Percentiles rank a stretch among this genome's conserved stretches.
These are phyloP conservation scores for Caenorhabditis sulstoni DNA, from an alignment of 2,888 invertebrate genomes.

Conservation along the genomic window DNA sequence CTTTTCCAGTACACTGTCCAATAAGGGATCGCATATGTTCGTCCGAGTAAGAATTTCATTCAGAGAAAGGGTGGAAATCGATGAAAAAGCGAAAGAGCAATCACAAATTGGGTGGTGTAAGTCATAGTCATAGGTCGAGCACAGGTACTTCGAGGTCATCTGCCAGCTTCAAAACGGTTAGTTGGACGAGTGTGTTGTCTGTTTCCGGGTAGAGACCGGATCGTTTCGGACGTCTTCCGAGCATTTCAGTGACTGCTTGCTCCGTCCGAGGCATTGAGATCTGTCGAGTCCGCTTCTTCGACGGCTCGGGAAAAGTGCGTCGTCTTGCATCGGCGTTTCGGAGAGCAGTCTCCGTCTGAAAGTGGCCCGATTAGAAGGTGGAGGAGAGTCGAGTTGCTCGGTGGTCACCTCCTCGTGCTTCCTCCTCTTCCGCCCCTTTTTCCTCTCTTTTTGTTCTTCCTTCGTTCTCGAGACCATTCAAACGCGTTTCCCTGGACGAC, in stretches of 20 bases:
- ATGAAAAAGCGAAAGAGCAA: constrained; percentile 4
- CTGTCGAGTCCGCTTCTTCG: not conserved
- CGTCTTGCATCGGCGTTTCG: not conserved
- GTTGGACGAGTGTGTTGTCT: constrained; percentile 20
- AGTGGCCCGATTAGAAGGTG: not conserved
- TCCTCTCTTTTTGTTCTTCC: not conserved
- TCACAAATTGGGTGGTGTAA: not conserved
- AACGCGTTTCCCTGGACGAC: constrained; percentile 32
- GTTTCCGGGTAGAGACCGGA: constrained; percentile 32
- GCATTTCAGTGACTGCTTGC: constrained; percentile 10
- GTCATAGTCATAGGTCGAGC: constrained; percentile 4
- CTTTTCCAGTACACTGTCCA: not conserved
- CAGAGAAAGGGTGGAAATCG: not conserved
- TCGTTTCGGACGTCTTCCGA: not conserved
- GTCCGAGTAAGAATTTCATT: not conserved
- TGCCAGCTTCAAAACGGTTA: constrained; percentile 10
- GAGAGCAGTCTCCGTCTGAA: not conserved
- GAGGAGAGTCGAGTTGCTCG: not conserved
- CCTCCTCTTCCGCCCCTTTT: not conserved
- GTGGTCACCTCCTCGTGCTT: not conserved
- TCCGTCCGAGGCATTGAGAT: constrained; percentile 17
- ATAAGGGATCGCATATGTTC: not conserved
- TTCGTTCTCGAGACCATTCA: constrained; percentile 4
- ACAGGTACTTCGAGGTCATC: constrained; percentile 19
- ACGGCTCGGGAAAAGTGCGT: not conserved